Base-by-base conservation (phyloP, 2,888 invertebrate genomes). In the Tinea semifulvella region DNA sequence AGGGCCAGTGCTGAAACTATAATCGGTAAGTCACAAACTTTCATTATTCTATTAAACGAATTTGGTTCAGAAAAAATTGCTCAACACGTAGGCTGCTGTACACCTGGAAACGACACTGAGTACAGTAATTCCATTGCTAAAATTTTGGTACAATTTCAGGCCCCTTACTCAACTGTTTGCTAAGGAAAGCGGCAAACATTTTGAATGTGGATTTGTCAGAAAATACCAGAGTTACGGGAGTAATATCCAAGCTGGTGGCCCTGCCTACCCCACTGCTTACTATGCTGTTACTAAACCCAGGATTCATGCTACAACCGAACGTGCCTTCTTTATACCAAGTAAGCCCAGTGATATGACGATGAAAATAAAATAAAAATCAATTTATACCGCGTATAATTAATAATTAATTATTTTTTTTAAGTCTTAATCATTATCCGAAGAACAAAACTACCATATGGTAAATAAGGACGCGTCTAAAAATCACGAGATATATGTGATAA, bases 271-370 rank as follows among this genome's bases (percentile, higher is more conserved):
- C 96, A 4, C 75, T 98, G 45, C 81, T 98, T 43, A 87, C 93
- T 51, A 91, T 96, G 2, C 88, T 96, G 63, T 82, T 98, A 38
- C 84, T 98, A 49, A 93, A 94, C 58, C 90, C 93, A 48, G 65
- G 86, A 89, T 60, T 62, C 55, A 89, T 92, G 53, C 87, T 95
- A 60, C 94, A 95, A 65, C 95, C 96, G 1, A 92, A 92, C 60
- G 91, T 96, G 62, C 92, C 93, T 63, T 95, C 94, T 2, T 83
- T 97, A 50, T 91, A 91, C 68, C 96, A 96, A 87, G 96, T 94
- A 63, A 66, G 65, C 55, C 11, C 4, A 31, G n/a, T n/a, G n/a
- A n/a, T n/a, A n/a, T n/a, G n/a, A 22, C 8, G 22, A 22, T 22
- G 22, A 22, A 7, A 22, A 22, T 22, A 8, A 22, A 7, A 22